Evolutionary conservation across 1,140 invertebrate species (phyloP).

Genomic region (Drosophila saltans): DNA sequence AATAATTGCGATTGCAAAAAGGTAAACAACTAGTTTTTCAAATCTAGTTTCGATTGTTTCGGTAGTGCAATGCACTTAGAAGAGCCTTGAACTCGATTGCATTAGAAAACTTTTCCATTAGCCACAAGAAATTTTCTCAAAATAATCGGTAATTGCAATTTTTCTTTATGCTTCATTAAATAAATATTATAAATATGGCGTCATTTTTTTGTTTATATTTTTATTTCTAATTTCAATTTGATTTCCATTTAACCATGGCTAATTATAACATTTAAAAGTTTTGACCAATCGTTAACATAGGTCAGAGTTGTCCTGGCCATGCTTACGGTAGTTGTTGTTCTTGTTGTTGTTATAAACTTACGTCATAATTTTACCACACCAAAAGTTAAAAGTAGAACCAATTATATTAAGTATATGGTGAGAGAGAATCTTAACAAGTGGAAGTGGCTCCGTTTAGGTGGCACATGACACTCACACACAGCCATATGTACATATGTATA

Average conservation of each 20-base stretch:
- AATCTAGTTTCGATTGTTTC: slow-evolving; percentile 6
- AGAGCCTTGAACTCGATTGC: not conserved
- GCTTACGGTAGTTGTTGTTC: not conserved
- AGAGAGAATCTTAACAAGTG: not conserved
- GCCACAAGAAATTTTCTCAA: too few relatives aligned
- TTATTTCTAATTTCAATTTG: not conserved
- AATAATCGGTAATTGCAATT: too few relatives aligned
- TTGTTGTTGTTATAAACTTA: not conserved
- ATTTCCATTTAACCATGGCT: not conserved
- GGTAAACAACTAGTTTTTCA: not conserved
- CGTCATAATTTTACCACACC: slow-evolving; percentile 12
- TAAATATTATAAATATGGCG: too few relatives aligned
- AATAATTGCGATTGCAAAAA: not conserved
- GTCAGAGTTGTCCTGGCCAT: too few relatives aligned
- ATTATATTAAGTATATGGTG: slow-evolving; percentile 5
- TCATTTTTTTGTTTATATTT: not conserved
- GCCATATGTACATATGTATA: not conserved
- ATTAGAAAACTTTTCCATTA: not conserved
- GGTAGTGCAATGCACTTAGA: not conserved
- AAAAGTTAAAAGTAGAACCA: slow-evolving; percentile 16
- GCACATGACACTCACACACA: not conserved
- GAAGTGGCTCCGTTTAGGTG: slow-evolving; percentile 2
- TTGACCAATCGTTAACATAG: not conserved
- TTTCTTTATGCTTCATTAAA: too few relatives aligned
- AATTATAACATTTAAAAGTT: not conserved